phyloP scores from a whole-genome alignment of 2,113 vertebrate genomes.

The Leucosticte australis region DNA sequence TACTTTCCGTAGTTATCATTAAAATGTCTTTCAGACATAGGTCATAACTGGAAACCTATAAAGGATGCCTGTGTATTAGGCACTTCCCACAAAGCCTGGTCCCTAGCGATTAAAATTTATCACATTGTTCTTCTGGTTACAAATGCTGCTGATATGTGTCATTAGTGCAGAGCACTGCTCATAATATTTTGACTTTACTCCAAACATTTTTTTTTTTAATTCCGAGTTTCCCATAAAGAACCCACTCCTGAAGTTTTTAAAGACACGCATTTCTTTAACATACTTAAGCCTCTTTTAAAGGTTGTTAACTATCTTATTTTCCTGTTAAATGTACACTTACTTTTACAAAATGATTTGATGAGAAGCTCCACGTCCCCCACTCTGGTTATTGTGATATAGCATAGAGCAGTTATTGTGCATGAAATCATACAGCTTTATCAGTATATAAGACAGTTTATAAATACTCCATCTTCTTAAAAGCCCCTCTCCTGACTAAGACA shows the following conservation, averaged over 20 bases:
- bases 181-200: slow-evolving; percentile 77
- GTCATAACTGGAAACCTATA: slow-evolving; percentile 86
- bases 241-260: slow-evolving; percentile 53
- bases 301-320: slow-evolving; percentile 52
- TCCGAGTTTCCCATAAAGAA: slow-evolving; percentile 67
- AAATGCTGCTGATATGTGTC: slow-evolving; percentile 82
- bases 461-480: slow-evolving; percentile 36
- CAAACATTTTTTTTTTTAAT: slow-evolving; percentile 64
- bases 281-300: slow-evolving; percentile 47
- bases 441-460: slow-evolving; percentile 21
- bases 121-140: slow-evolving; percentile 77
- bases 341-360: slow-evolving; percentile 31
- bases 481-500: neutral
- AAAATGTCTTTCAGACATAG: slow-evolving; percentile 84
- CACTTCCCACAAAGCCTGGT: slow-evolving; percentile 80
- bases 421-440: slow-evolving; percentile 13
- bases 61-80: slow-evolving; percentile 79
- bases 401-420: slow-evolving; percentile 8
- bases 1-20: slow-evolving; percentile 84
- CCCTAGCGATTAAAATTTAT: slow-evolving; percentile 82
- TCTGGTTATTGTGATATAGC: slow-evolving; percentile 41
- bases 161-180: slow-evolving; percentile 75
- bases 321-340: slow-evolving; percentile 49
- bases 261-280: neutral
- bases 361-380: slow-evolving; percentile 40